phyloP scores from a whole-genome alignment of 2,113 vertebrate genomes.

The Uria lomvia region DNA sequence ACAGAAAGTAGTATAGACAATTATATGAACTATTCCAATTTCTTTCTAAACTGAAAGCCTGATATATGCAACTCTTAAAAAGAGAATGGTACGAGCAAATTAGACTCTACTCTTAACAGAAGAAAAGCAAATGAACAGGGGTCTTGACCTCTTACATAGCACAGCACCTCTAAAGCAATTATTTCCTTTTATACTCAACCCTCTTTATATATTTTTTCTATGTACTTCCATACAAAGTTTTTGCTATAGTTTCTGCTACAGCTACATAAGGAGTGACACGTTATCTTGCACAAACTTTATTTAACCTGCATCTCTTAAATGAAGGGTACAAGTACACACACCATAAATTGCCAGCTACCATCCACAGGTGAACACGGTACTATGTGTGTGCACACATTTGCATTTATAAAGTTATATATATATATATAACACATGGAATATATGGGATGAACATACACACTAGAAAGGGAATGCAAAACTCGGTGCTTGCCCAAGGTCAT shows the following conservation, averaged over 20 bases:
- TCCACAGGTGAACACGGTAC: neutral
- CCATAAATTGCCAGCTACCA: neutral
- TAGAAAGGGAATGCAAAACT: neutral
- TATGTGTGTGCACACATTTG: fast-evolving
- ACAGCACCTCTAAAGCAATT: neutral
- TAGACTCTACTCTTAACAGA: neutral
- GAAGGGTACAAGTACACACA: neutral
- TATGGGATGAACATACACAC: neutral
- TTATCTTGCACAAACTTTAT: neutral
- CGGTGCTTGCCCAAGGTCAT: neutral
- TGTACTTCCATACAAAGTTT: neutral
- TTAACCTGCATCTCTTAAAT: fast-evolving
- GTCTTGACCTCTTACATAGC: neutral
- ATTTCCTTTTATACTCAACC: neutral
- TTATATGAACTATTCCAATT: neutral
- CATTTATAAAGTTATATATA: neutral
- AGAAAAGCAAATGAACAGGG: neutral
- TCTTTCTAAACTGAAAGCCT: neutral
- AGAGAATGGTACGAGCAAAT: neutral
- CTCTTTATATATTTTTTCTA: neutral
- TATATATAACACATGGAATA: neutral
- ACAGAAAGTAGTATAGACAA: neutral
- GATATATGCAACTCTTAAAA: neutral
- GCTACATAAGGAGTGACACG: neutral
- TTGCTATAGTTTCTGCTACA: neutral